Percentiles rank a stretch among this genome's conserved stretches.
These are phyloP conservation scores for Thelaira solivaga DNA, from an alignment of 2,888 invertebrate genomes.

Conservation along the genomic window DNA sequence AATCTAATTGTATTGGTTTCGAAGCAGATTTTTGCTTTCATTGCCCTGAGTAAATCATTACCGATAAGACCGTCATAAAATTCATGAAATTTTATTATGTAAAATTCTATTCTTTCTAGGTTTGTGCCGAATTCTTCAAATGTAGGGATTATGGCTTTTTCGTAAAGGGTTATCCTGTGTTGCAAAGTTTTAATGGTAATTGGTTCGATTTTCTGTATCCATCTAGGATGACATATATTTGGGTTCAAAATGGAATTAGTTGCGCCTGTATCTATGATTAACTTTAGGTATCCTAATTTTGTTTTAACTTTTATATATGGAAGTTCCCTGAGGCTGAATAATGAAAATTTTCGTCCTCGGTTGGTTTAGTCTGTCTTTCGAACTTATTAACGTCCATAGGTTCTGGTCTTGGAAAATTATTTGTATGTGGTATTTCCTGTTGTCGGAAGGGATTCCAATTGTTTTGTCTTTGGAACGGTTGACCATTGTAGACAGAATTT, in stretches of 20 bases:
- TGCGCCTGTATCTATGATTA: too few relatives aligned
- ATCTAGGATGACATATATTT: conserved; percentile 14
- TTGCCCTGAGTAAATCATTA: not conserved
- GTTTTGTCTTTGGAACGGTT: too few relatives aligned
- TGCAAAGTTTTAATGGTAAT: conserved; percentile 13
- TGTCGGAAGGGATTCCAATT: too few relatives aligned
- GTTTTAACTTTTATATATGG: too few relatives aligned
- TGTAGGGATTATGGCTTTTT: conserved; percentile 11
- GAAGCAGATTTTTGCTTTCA: conserved; percentile 10
- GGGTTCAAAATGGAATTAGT: conserved; percentile 20
- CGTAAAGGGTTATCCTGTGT: not conserved
- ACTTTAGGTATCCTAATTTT: too few relatives aligned
- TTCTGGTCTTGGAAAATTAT: too few relatives aligned
- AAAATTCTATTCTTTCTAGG: not conserved
- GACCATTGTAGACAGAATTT: too few relatives aligned
- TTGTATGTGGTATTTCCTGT: too few relatives aligned
- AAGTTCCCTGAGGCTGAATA: too few relatives aligned
- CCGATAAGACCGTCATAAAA: not conserved
- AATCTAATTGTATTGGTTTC: conserved; percentile 4
- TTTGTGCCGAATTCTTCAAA: not conserved
- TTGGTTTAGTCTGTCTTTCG: too few relatives aligned
- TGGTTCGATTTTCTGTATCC: not conserved
- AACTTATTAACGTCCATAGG: too few relatives aligned
- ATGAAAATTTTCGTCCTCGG: too few relatives aligned
- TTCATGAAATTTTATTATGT: not conserved